A percentile compares a stretch with the other conserved stretches of the same genome.
Evolutionary conservation across 2,797 vertebrate genomes (phyloP).

Genomic region (Pangasius djambal): DNA sequence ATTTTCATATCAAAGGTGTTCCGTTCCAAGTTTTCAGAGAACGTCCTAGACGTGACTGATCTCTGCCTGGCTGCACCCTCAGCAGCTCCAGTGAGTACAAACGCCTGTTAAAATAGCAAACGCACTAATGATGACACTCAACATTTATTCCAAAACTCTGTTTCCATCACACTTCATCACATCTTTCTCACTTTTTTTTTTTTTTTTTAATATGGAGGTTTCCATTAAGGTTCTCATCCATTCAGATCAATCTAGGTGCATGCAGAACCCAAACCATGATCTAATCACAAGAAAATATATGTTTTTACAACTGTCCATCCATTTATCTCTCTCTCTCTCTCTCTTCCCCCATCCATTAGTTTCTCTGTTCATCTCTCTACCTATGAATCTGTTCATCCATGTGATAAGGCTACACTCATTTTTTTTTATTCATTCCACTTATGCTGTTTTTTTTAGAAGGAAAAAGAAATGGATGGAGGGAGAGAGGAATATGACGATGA

Average conservation of each 20-base stretch:
- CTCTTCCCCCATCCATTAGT: background rate
- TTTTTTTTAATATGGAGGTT: background rate
- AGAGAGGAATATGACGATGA: conserved; percentile 45
- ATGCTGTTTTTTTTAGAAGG: conserved; percentile 58
- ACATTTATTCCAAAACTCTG: background rate
- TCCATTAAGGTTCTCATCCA: too few species aligned
- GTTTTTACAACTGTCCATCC: background rate
- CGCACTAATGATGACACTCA: too few species aligned
- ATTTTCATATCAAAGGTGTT: conserved; percentile 26
- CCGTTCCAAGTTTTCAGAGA: conserved; percentile 66
- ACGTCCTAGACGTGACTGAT: conserved; percentile 61
- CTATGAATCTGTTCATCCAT: background rate
- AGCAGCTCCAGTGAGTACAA: conserved; percentile 52
- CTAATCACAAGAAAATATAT: background rate
- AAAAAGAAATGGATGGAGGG: conserved; percentile 45
- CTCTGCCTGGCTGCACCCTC: conserved; percentile 64
- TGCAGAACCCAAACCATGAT: background rate
- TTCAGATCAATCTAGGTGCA: too few species aligned
- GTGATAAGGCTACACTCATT: background rate
- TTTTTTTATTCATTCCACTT: background rate
- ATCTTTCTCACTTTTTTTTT: too few species aligned
- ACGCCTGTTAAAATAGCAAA: background rate
- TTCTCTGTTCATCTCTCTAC: background rate
- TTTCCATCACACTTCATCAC: background rate
- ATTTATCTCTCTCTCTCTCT: background rate